Base-by-base conservation (phyloP, 2,797 vertebrate species). In the Gymnocypris eckloni region DNA sequence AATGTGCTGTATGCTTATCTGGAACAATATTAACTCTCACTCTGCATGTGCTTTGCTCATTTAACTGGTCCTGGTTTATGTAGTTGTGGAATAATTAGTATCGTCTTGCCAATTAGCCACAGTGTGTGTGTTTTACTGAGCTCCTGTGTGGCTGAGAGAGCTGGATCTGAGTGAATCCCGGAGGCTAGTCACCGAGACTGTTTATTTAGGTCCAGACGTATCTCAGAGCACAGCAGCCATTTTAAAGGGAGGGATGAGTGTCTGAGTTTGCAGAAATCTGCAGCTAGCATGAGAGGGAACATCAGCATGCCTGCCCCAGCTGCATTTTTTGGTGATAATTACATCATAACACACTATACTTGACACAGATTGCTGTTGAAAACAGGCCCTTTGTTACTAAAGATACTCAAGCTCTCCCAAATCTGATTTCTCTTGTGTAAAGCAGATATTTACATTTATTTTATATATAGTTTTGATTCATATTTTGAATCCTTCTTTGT, bases 71-170 rank as follows among this genome's bases (percentile, higher is more conserved):
- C 85, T 70, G 87, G 88, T 91, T 89, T 91, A 88, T 93, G 90
- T 94, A 93, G 94, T 94, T 94, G 93, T 87, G 91, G 81, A 93
- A 91, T 94, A 94, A 94, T 95, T 93, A 92, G 86, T 86, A 88
- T 87, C 82, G 88, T 90, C 89, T 92, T 92, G 88, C 92, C 93
- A 93, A 93, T 95, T 94, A 94, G 90, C 90, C 66, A 20, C 75
- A 87, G 85, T 87, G 85, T 89, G 87, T 66, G 86, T 88, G 88
- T 86, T 79, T 83, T 13, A 76, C 83, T 76, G 78, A 39, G 69
- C 48, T 59, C 61, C 70, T 70, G 54, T 79, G 70, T 70, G 81
- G 69, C 59, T 76, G 54, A 79, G 79, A 82, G 81, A 69, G 84
- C 61, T 77, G 25, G 77, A 87, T 82, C 45, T 64, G 75, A 87